phyloP scores from a whole-genome alignment of 1,140 invertebrate genomes.

The Hetaerina americana region DNA sequence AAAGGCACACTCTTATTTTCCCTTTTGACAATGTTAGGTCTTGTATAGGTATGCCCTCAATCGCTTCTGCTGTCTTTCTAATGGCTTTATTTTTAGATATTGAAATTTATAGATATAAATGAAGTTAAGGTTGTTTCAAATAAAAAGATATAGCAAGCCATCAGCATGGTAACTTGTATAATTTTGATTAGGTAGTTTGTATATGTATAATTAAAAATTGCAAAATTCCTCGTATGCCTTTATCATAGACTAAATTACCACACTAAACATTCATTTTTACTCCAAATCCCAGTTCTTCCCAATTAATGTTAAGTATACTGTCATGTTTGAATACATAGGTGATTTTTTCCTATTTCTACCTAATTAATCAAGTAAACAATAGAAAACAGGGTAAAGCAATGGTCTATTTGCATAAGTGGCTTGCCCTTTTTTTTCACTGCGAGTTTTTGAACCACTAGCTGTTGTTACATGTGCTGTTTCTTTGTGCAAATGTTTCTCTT shows the following conservation, averaged over 20 bases:
- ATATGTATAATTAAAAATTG: background rate
- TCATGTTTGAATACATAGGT: background rate
- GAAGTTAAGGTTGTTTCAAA: background rate
- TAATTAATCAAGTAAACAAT: background rate
- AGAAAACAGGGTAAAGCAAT: background rate
- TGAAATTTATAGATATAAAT: background rate
- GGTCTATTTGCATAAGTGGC: background rate
- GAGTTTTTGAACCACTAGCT: background rate
- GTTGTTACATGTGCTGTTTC: background rate
- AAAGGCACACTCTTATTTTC: background rate
- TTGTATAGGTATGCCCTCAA: background rate
- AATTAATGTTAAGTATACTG: background rate
- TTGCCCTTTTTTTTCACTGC: background rate
- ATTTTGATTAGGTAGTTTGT: background rate
- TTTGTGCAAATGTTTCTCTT: background rate
- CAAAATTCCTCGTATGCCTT: background rate
- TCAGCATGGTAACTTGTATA: background rate
- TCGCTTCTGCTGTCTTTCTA: background rate
- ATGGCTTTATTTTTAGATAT: constrained; percentile 1
- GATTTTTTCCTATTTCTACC: background rate
- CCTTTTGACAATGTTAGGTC: background rate
- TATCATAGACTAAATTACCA: background rate
- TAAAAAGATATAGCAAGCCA: background rate
- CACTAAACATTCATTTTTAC: background rate
- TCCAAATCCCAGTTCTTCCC: background rate